Conservation (phyloP, 2,888 invertebrate genomes). For the Bellardia pandia region DNA sequence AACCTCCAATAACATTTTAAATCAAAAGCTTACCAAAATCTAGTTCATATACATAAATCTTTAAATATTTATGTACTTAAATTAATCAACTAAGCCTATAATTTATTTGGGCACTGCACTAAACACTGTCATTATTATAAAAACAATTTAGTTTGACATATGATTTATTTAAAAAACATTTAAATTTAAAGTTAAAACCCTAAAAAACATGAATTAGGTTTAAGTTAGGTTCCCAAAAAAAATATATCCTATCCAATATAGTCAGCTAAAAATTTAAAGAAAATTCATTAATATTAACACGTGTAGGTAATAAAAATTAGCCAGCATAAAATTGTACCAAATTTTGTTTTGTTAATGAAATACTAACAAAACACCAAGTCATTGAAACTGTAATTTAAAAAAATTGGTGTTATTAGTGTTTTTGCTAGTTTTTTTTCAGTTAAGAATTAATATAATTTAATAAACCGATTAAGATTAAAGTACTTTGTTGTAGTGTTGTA, state of each 20-base stretch:
- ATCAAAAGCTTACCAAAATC: background rate
- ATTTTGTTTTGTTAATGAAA: constrained; percentile 1
- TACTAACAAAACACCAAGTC: background rate
- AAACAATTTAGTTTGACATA: background rate
- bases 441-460: constrained; percentile 25
- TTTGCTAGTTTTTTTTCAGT: background rate
- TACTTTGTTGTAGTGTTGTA: background rate
- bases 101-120: background rate
- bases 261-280: background rate
- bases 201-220: background rate
- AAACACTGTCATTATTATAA: background rate
- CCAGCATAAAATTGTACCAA: constrained; percentile 46
- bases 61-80: background rate
- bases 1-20: background rate
- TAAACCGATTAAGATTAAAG: constrained; percentile 13
- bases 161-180: background rate
- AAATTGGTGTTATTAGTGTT: background rate
- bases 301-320: constrained; percentile 9
- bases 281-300: constrained; percentile 50
- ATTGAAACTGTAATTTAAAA: constrained; percentile 26
- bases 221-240: background rate
- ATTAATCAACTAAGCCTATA: background rate
- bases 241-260: background rate
- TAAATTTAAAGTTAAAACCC: background rate
- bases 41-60: background rate